Evolutionary conservation across 2,113 vertebrate species (phyloP).

Genomic region (Sylvietta virens): DNA sequence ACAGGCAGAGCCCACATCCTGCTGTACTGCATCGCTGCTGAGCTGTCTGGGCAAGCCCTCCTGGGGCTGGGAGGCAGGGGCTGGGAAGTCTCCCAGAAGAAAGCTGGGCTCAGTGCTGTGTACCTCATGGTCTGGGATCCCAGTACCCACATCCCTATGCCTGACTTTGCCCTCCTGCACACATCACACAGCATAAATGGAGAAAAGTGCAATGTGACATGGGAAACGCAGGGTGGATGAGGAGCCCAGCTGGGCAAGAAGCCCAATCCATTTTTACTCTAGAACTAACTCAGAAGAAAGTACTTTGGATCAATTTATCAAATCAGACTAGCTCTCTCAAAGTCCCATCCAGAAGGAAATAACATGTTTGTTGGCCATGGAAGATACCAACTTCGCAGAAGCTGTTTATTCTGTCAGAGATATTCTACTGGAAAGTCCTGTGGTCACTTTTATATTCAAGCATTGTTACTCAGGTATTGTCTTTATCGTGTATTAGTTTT

Average conservation of each 20-base stretch:
- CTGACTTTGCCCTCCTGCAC: not conserved
- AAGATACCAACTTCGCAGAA: not conserved
- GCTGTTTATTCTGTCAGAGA: not conserved
- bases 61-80: not conserved
- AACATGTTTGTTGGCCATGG: not conserved
- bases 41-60: not conserved
- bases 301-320: not conserved
- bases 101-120: not conserved
- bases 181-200: not conserved
- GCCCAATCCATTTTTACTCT: not conserved
- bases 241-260: not conserved
- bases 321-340: not conserved
- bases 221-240: accelerated
- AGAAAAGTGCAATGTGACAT: accelerated
- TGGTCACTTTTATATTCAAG: not conserved
- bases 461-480: not conserved
- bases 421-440: not conserved
- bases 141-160: accelerated
- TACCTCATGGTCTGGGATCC: not conserved
- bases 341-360: not conserved
- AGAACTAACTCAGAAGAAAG: not conserved
- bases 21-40: accelerated
- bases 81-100: not conserved
- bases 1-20: not conserved
- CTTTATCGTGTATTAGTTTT: not conserved